phyloP scores from a whole-genome alignment of 2,888 invertebrate species.

The Heliconius ethilla region DNA sequence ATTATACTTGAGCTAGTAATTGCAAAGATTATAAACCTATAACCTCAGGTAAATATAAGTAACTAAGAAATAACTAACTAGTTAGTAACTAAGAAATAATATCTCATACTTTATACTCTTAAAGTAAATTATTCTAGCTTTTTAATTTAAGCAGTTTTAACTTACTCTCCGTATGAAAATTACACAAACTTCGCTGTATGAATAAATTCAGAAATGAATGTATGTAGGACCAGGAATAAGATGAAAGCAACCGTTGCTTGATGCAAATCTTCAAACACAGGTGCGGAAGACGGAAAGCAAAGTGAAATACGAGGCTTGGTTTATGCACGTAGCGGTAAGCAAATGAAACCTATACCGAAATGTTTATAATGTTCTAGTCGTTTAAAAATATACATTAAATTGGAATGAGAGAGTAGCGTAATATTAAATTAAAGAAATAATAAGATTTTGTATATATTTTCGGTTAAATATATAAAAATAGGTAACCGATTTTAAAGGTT shows the following conservation, averaged over 20 bases:
- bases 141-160: neutral
- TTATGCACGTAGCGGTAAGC: slow-evolving; percentile 4
- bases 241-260: slow-evolving; percentile 8
- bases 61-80: too few relatives aligned
- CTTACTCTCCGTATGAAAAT: neutral
- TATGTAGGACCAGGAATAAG: slow-evolving; percentile 3
- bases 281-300: slow-evolving; percentile 23
- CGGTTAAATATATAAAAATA: too few relatives aligned
- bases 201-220: slow-evolving; percentile 12
- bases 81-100: neutral
- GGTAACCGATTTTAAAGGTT: too few relatives aligned
- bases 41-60: too few relatives aligned
- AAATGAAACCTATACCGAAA: neutral
- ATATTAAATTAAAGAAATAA: too few relatives aligned
- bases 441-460: too few relatives aligned
- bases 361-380: neutral
- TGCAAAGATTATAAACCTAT: too few relatives aligned
- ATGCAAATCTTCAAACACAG: slow-evolving; percentile 22
- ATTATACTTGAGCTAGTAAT: too few relatives aligned
- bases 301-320: slow-evolving; percentile 18
- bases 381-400: neutral
- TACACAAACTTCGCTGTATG: neutral
- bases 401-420: too few relatives aligned
- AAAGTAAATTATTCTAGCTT: neutral
- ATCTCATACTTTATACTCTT: neutral